A percentile compares a stretch with the other conserved stretches of the same genome.
Conservation (phyloP, 2,888 invertebrate species). For the Cecidostiba fungosa region DNA sequence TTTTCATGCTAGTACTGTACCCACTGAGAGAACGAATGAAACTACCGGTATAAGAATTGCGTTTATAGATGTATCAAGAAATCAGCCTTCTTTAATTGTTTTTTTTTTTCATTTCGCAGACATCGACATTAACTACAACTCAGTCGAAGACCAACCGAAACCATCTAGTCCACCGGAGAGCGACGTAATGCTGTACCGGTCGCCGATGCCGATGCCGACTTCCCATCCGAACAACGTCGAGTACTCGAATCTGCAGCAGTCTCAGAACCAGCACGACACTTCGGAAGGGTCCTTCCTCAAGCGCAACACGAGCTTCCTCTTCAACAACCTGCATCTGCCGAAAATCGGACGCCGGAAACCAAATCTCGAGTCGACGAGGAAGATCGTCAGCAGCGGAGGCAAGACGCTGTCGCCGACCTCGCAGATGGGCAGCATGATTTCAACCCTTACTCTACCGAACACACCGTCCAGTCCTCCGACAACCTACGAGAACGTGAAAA, state of each 20-base stretch:
- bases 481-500: not conserved
- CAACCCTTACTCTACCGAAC: conserved; percentile 61
- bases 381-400: conserved; percentile 51
- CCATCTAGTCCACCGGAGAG: not conserved
- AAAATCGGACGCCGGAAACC: conserved; percentile 58
- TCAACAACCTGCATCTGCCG: conserved; percentile 44
- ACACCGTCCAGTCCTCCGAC: conserved; percentile 49
- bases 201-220: conserved; percentile 28
- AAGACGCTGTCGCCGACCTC: conserved; percentile 59
- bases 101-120: not conserved
- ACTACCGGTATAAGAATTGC: not conserved
- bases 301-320: conserved; percentile 45
- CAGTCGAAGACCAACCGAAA: not conserved
- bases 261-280: not conserved
- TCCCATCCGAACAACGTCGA: conserved; percentile 10
- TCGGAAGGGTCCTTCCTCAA: conserved; percentile 32
- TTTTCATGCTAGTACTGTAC: not conserved
- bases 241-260: not conserved
- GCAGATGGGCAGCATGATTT: conserved; percentile 63
- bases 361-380: conserved; percentile 70
- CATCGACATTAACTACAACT: not conserved
- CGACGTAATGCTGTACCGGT: not conserved
- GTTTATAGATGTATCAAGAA: not conserved
- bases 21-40: not conserved
- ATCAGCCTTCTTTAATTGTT: not conserved